Evolutionary conservation across 2,797 vertebrate genomes (phyloP).

Genomic region (Rhinella marina): DNA sequence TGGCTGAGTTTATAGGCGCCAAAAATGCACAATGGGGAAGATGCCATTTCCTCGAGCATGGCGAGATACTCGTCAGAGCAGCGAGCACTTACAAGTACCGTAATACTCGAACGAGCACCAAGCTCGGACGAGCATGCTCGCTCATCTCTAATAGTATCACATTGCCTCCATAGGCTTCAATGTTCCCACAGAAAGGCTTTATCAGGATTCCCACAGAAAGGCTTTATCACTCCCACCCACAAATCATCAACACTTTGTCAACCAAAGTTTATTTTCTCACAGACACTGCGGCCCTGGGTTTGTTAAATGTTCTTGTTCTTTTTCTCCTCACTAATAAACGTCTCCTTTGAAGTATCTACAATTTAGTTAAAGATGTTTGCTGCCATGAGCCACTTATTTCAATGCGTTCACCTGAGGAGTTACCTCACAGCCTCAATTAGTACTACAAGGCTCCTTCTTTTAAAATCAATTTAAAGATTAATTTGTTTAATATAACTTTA

Average conservation of each 20-base stretch:
- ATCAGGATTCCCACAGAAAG: constrained; percentile 5
- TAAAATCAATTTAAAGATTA: neutral
- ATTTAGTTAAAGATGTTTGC: constrained; percentile 58
- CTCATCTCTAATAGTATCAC: no score
- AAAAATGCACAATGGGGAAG: no score
- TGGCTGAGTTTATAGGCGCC: no score
- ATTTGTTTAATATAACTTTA: constrained; percentile 64
- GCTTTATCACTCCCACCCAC: constrained; percentile 23
- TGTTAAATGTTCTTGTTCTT: constrained; percentile 32
- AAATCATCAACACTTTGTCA: constrained; percentile 29
- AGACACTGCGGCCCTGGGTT: constrained; percentile 11
- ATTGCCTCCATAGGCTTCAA: neutral
- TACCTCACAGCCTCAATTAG: constrained; percentile 35
- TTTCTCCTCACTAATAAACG: constrained; percentile 40
- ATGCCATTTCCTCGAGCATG: no score
- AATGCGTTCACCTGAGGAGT: constrained; percentile 50
- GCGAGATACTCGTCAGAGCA: no score
- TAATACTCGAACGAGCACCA: no score
- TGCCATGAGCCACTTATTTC: constrained; percentile 40
- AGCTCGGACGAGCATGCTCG: no score
- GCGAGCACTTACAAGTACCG: no score
- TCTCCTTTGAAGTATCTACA: constrained; percentile 49
- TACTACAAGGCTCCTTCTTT: constrained; percentile 41
- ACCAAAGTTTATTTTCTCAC: constrained; percentile 37
- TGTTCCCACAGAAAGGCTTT: constrained; percentile 18